Evolutionary conservation across 2,113 vertebrate genomes (phyloP), one percentile per base, ranked within the genome.

Genomic region (Callipepla squamata): DNA sequence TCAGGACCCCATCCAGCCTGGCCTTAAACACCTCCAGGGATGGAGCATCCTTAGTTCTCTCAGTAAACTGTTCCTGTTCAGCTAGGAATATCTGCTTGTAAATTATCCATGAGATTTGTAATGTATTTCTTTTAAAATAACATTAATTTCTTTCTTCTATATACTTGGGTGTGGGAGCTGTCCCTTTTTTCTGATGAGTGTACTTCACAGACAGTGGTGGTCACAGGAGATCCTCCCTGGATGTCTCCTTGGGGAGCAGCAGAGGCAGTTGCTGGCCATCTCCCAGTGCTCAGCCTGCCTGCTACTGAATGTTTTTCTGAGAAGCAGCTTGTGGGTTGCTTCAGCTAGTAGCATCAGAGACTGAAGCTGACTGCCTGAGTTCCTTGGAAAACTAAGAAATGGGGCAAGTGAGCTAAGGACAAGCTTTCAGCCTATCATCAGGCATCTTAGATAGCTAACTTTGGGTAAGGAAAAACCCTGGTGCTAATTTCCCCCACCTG

Each of bases 341-440:
- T 50, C 67, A n/a, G 14, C 50, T 30, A 72, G 44, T 23, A 76
- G 34, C 36, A 40, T 22, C 28, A 73, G 55, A 61, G 19, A 50
- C 4, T 23, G 51, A 84, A 23, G 15, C 1, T 69, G 7, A 13
- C 40, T 65, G 6, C 10, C 81, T 63, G 12, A 47, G 17, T 48
- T 32, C 38, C 19, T 68, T n/a, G 23, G 26, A 50, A 69, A 92
- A 38, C 7, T 12, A 40, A 50, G 32, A 26, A 57, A 38, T 16
- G 3, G 2, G 25, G 5, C 3, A 75, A 59, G 42, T 0, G 0
- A 63, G 26, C 4, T 25, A 12, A 69, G 23, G 69, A 20, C 19
- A 73, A 36, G 11, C 7, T 8, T 74, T 73, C 40, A 26, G 40
- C 11, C 5, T 44, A 85, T 80, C 62, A 47, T 53, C 92, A 81